Conservation (phyloP, 2,113 vertebrate genomes). For the Crotophaga sulcirostris region DNA sequence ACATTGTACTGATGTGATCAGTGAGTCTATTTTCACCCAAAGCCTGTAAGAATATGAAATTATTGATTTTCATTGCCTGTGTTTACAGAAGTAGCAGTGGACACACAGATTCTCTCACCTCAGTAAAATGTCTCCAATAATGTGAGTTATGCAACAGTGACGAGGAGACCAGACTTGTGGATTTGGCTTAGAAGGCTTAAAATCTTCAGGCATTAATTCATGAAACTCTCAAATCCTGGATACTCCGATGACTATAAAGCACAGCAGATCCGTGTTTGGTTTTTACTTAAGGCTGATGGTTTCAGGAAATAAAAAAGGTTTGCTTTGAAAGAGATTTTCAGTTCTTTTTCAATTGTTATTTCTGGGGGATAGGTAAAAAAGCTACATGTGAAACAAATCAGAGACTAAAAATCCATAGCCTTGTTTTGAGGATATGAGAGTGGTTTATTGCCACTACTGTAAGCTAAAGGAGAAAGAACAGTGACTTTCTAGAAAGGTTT, state of each 20-base stretch:
- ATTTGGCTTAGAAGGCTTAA: conserved; percentile 39
- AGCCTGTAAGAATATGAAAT: neutral
- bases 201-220: conserved; percentile 44
- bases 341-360: neutral
- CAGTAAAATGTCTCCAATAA: neutral
- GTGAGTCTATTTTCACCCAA: neutral
- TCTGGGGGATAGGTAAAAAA: neutral
- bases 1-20: neutral
- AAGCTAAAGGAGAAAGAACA: neutral
- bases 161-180: neutral
- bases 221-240: conserved; percentile 5
- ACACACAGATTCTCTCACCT: neutral
- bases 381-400: neutral
- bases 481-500: neutral
- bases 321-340: neutral
- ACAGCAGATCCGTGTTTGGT: neutral
- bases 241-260: neutral
- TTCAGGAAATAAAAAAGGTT: conserved; percentile 25
- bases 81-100: neutral
- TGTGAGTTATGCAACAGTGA: conserved; percentile 18
- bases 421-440: neutral
- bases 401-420: neutral
- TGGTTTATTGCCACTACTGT: neutral
- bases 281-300: neutral
- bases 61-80: neutral